phyloP scores from a whole-genome alignment of 1,140 invertebrate genomes.

The Heliconius melpomene region DNA sequence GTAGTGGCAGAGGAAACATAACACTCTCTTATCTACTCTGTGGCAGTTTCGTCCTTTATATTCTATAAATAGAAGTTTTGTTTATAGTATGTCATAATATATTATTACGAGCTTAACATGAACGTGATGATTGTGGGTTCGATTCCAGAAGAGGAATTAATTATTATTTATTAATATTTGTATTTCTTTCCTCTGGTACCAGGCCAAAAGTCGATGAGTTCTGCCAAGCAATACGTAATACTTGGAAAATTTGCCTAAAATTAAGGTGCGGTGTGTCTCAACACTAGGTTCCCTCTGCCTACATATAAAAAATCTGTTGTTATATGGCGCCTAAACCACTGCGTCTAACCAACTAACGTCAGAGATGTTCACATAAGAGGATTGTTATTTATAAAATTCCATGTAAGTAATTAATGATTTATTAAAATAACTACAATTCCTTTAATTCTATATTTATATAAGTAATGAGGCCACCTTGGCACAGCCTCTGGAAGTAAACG shows the following conservation, averaged over 20 bases:
- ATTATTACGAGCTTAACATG: background rate
- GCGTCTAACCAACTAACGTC: background rate
- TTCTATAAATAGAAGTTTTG: background rate
- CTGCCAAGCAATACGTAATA: too few relatives aligned
- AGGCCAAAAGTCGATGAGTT: too few relatives aligned
- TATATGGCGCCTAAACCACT: background rate
- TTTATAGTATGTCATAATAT: background rate
- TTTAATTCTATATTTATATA: background rate
- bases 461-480: too few relatives aligned
- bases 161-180: too few relatives aligned
- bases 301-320: background rate
- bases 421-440: background rate
- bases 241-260: too few relatives aligned
- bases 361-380: background rate
- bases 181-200: too few relatives aligned
- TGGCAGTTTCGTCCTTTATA: slow-evolving; percentile 30
- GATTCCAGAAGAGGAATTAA: too few relatives aligned
- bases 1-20: slow-evolving; percentile 28
- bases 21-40: slow-evolving; percentile 20
- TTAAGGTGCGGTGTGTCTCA: too few relatives aligned
- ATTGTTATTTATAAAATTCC: background rate
- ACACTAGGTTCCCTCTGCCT: too few relatives aligned
- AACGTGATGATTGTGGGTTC: too few relatives aligned
- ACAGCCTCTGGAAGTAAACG: background rate
- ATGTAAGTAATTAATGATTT: background rate